A percentile compares a stretch with the other conserved stretches of the same genome.
Evolutionary conservation across 2,113 vertebrate species (phyloP).

Genomic region (Eretmochelys imbricata): DNA sequence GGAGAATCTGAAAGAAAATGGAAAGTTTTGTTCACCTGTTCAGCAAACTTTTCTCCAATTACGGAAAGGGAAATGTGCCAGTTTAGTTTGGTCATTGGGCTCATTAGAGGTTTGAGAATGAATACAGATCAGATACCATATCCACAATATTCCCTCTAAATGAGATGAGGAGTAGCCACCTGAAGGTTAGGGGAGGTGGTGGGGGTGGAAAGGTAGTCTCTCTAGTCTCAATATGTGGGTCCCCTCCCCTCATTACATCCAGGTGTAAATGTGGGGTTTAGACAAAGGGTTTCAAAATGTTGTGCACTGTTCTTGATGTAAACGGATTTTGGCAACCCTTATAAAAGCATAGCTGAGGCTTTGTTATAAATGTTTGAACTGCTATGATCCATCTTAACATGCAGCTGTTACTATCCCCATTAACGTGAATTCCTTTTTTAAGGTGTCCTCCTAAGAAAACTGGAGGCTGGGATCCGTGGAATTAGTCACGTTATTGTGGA

Average conservation of each 20-base stretch:
- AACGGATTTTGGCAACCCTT: background rate
- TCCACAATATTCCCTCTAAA: background rate
- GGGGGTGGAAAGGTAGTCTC: background rate
- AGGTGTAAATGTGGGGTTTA: fast-evolving
- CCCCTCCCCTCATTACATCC: fast-evolving
- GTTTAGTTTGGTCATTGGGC: background rate
- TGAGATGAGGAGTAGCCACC: background rate
- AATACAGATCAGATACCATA: background rate
- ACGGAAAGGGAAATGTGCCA: background rate
- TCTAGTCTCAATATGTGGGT: background rate
- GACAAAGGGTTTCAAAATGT: background rate
- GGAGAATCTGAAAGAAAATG: background rate
- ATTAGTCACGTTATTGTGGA: constrained; percentile 99
- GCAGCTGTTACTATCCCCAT: background rate
- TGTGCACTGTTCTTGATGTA: background rate
- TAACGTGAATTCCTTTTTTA: background rate
- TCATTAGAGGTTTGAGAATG: background rate
- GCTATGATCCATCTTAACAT: background rate
- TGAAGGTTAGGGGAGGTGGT: background rate
- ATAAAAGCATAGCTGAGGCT: background rate
- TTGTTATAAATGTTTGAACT: background rate
- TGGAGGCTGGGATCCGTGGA: constrained; percentile 94
- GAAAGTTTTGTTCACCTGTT: background rate
- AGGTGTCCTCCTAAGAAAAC: constrained; percentile 95
- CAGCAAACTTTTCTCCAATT: fast-evolving